Evolutionary conservation across 2,797 vertebrate species (phyloP), one percentile per base, ranked within the genome.

Genomic region (Pseudomugil gertrudae): DNA sequence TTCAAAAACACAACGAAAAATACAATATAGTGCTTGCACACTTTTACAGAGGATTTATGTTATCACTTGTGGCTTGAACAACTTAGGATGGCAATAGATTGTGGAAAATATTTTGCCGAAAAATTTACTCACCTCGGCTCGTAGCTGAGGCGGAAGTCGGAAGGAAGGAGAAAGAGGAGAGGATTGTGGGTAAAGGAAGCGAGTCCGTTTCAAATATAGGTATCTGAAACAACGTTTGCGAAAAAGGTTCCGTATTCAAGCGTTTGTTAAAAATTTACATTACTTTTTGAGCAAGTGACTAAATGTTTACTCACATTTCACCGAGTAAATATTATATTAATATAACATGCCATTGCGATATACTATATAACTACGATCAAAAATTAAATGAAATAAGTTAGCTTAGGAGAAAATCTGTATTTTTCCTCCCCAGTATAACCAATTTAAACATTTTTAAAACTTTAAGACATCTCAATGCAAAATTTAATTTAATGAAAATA

Each of bases 81-180:
- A 0, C 1, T 0, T 0, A 48, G 80, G 91, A 92, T 92, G 89
- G 64, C 0, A 17, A 56, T 66, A 78, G 91, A 92, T 92, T 87
- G 66, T 27, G 13, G 2, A 43, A 59, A 53, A 5, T 32, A 11
- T n/a, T 17, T 21, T 24, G 2, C 53, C 5, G 40, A 27, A 0
- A 38, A 72, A 63, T 32, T 13, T 54, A 87, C 90, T 91, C 85
- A 92, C 91, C 48, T 82, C 84, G 59, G 62, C 86, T 87, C 14
- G 43, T 10, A 32, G 68, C 13, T 71, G 87, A 87, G 83, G 78
- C 91, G 91, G 91, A 92, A 90, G 81, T 91, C 73, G 84, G 89
- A 92, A 92, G 87, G 91, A 92, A 82, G 57, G 86, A 81, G 5
- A 1, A 1, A 29, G 35, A 0, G 71, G 30, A 1, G 35, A 63